Evolutionary conservation across 2,888 invertebrate species (phyloP).

Genomic region (Beris morrisii): DNA sequence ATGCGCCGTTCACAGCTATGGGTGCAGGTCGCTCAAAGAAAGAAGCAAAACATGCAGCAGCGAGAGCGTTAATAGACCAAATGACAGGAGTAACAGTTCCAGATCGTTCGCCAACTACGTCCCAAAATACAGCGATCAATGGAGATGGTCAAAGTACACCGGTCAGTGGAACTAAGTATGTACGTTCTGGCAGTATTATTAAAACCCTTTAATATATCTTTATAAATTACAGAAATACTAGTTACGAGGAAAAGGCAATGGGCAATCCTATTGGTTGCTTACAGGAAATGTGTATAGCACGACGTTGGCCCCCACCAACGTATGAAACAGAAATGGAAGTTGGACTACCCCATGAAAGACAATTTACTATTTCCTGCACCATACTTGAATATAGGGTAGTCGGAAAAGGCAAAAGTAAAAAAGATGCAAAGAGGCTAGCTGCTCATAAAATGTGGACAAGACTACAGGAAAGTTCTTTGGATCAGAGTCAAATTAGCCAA

Average conservation of each 20-base stretch:
- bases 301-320: constrained; percentile 91
- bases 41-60: constrained; percentile 96
- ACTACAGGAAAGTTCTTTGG: constrained; percentile 75
- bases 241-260: constrained; percentile 77
- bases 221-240: constrained; percentile 24
- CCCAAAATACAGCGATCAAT: constrained; percentile 35
- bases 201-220: constrained; percentile 1
- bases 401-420: constrained; percentile 92
- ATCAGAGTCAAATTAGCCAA: constrained; percentile 62
- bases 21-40: constrained; percentile 95
- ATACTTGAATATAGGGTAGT: constrained; percentile 83
- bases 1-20: constrained; percentile 69
- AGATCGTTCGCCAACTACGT: constrained; percentile 59
- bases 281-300: constrained; percentile 94
- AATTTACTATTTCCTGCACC: constrained; percentile 90
- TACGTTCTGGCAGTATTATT: constrained; percentile 3
- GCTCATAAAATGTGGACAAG: constrained; percentile 92
- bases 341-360: constrained; percentile 88
- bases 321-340: constrained; percentile 74
- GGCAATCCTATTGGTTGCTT: constrained; percentile 95
- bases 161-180: constrained; percentile 9
- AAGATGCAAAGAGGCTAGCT: constrained; percentile 93
- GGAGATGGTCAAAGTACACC: constrained; percentile 10
- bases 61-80: constrained; percentile 85
- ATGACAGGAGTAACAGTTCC: constrained; percentile 73